These are phyloP conservation scores for Indicator indicator DNA, from an alignment of 2,113 vertebrate genomes.

Conservation along the genomic window DNA sequence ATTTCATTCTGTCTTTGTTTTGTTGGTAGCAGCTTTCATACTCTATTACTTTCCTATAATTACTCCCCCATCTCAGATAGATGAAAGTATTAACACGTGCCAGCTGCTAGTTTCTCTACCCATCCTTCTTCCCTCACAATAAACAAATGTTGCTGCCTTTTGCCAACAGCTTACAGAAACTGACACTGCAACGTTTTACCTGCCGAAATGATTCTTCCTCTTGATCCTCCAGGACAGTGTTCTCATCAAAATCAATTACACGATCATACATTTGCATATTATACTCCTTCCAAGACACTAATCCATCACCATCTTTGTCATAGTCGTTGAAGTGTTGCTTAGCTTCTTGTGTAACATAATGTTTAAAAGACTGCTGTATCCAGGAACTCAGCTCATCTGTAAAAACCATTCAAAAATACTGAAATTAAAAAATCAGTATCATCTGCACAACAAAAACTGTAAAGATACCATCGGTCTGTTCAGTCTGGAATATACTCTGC, in stretches of 20 bases:
- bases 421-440: not conserved
- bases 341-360: constrained; percentile 91
- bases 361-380: constrained; percentile 94
- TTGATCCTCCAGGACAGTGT: constrained; percentile 81
- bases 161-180: constrained; percentile 12
- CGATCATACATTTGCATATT: constrained; percentile 87
- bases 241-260: constrained; percentile 85
- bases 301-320: constrained; percentile 84
- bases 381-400: constrained; percentile 91
- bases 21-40: constrained; percentile 16
- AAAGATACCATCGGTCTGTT: not conserved
- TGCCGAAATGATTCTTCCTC: constrained; percentile 92
- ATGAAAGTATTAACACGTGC: constrained; percentile 25
- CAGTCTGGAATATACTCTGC: not conserved
- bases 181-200: constrained; percentile 73
- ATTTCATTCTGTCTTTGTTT: constrained; percentile 4
- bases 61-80: constrained; percentile 10
- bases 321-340: constrained; percentile 88
- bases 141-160: not conserved
- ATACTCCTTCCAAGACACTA: constrained; percentile 93
- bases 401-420: constrained; percentile 3
- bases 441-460: not conserved
- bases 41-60: constrained; percentile 11
- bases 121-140: not conserved
- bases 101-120: constrained; percentile 25